A percentile compares a stretch with the other conserved stretches of the same genome.
Conservation (phyloP, 2,888 invertebrate genomes). For the Ditula angustiorana region DNA sequence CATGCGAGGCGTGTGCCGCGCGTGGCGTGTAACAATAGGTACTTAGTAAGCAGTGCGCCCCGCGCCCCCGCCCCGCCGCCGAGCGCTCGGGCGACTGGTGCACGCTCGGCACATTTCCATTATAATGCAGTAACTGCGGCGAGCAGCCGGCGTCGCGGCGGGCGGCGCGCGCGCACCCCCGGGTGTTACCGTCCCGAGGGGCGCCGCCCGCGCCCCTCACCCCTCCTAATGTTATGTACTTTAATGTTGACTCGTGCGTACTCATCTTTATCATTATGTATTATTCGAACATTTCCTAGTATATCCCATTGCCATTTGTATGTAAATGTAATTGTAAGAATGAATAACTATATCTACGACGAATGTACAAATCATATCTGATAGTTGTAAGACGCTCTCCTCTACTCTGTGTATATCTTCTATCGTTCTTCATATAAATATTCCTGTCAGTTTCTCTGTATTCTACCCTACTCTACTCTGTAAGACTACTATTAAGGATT, state of each 20-base stretch:
- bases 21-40: conserved; percentile 32
- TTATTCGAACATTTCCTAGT: conserved; percentile 44
- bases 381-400: conserved; percentile 28
- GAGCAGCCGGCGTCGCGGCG: conserved; percentile 36
- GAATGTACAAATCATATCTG: conserved; percentile 41
- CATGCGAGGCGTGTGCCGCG: conserved; percentile 16
- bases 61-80: conserved; percentile 21
- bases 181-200: conserved; percentile 56
- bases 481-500: conserved; percentile 68
- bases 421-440: conserved; percentile 43
- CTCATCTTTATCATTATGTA: conserved; percentile 49
- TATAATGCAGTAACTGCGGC: too few species aligned
- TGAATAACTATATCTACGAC: conserved; percentile 35
- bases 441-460: conserved; percentile 42
- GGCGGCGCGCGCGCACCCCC: conserved; percentile 46
- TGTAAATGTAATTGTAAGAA: conserved; percentile 30
- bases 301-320: conserved; percentile 41
- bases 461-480: conserved; percentile 34
- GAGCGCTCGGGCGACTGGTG: too few species aligned
- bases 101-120: too few species aligned
- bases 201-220: conserved; percentile 40
- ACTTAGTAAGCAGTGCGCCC: conserved; percentile 36
- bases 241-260: conserved; percentile 60
- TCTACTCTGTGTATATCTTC: conserved; percentile 34
- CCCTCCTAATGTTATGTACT: conserved; percentile 46